Evolutionary conservation across 2,888 invertebrate genomes (phyloP), one percentile per base, ranked within the genome.

Genomic region (Eristalis arbustorum): DNA sequence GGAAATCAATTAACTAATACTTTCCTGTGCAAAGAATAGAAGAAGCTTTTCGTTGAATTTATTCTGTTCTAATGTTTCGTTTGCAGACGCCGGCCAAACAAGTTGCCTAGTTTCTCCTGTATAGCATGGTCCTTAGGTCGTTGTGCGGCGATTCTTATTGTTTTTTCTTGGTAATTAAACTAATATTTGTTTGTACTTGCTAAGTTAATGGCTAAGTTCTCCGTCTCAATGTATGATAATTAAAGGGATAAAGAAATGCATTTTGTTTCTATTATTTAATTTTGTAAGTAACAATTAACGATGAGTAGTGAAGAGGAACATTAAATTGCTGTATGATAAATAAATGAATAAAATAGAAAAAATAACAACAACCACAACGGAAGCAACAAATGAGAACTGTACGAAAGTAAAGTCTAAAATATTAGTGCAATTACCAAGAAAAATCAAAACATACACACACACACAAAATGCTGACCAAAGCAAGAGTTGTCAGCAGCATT

Each of bases 1-100:
- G 88, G 93, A 93, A 84, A 92, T 92, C 85, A 92, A 91, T 85
- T 91, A 89, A 81, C 69, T 73, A 34, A 64, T 18, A 73, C 59
- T 79, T 83, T 79, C 67, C 72, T 62, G 64, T 40, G 13, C 59
- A 28, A 75, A 56, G 57, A 40, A 25, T 71, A 42, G n/a, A 62
- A 34, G 28, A 67, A 80, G 2, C 18, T 5, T 18, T 18, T 18
- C 49, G 18, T 18, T 49, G 49, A 49, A 49, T 49, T 49, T 49
- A 49, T 18, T 49, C 18, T 49, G 49, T 49, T 49, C 18, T 18
- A 49, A 49, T 18, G 18, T 10, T n/a, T 49, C 49, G 8, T 18
- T 18, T n/a, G 49, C 8, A 49, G 49, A 18, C 18, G n/a, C 8
- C 8, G 18, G 18, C 6, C 14, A 42, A 14, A n/a, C 42, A 42